Evolutionary conservation across 1,140 invertebrate species (phyloP).

Genomic region (Thrips palmi): DNA sequence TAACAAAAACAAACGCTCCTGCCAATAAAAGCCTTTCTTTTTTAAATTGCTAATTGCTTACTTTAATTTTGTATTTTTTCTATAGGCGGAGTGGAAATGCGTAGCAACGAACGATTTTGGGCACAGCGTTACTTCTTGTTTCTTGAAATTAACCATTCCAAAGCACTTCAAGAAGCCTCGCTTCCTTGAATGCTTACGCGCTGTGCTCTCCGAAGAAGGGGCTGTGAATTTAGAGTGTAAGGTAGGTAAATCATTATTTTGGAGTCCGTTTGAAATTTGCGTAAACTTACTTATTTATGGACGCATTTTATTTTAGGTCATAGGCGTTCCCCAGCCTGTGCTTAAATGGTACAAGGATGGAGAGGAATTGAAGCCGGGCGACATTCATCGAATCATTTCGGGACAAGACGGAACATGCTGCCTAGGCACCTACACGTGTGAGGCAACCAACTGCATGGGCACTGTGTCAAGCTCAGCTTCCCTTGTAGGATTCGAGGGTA

Average conservation of each 20-base stretch:
- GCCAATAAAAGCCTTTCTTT: neutral
- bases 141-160: slow-evolving; percentile 65
- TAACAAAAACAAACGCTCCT: slow-evolving; percentile 14
- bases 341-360: slow-evolving; percentile 87
- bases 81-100: slow-evolving; percentile 72
- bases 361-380: slow-evolving; percentile 68
- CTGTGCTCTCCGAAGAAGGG: slow-evolving; percentile 67
- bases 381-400: slow-evolving; percentile 78
- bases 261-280: neutral
- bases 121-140: slow-evolving; percentile 69
- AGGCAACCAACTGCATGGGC: slow-evolving; percentile 84
- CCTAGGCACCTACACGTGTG: slow-evolving; percentile 82
- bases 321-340: slow-evolving; percentile 69
- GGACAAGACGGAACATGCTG: slow-evolving; percentile 77
- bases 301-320: slow-evolving; percentile 33
- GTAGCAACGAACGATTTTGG: slow-evolving; percentile 74
- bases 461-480: slow-evolving; percentile 73
- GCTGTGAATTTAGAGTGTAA: slow-evolving; percentile 85
- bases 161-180: slow-evolving; percentile 73
- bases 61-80: slow-evolving; percentile 10
- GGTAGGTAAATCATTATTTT: slow-evolving; percentile 18
- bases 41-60: slow-evolving; percentile 2
- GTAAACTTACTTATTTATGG: neutral
- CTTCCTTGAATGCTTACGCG: slow-evolving; percentile 66
- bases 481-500: slow-evolving; percentile 68